Percentiles rank a stretch among this genome's conserved stretches.
These are phyloP conservation scores for Congeria kusceri DNA, from an alignment of 2,888 invertebrate genomes.

Conservation along the genomic window DNA sequence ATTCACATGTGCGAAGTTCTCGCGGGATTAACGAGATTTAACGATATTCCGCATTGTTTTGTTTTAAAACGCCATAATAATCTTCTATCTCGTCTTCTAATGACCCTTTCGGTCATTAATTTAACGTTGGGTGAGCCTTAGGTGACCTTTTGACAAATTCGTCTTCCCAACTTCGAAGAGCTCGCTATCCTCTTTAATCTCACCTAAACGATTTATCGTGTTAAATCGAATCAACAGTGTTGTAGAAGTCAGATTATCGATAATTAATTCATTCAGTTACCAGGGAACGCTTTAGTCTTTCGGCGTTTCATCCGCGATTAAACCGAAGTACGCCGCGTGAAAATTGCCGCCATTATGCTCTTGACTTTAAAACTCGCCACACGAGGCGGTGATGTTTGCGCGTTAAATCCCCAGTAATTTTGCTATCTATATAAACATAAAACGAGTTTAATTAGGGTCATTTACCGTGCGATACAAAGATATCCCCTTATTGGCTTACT, in stretches of 20 bases:
- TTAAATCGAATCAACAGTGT: slow-evolving; percentile 23
- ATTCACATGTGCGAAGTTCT: slow-evolving; percentile 2
- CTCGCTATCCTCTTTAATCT: slow-evolving; percentile 37
- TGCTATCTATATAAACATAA: too few species aligned
- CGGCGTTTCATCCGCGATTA: neutral
- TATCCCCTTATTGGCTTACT: too few species aligned
- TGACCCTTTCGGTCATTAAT: neutral
- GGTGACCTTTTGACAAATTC: neutral
- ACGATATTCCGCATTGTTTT: too few species aligned
- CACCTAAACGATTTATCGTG: slow-evolving; percentile 52
- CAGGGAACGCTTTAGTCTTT: slow-evolving; percentile 22
- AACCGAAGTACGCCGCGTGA: neutral
- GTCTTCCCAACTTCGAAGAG: slow-evolving; percentile 19
- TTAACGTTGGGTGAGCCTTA: neutral
- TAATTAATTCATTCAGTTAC: slow-evolving; percentile 47
- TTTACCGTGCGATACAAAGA: too few species aligned
- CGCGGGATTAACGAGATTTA: neutral
- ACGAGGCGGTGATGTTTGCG: too few species aligned
- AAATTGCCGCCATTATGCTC: too few species aligned
- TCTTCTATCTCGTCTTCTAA: neutral
- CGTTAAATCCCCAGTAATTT: too few species aligned
- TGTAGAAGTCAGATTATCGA: slow-evolving; percentile 47
- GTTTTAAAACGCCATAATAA: too few species aligned
- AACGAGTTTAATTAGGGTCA: too few species aligned
- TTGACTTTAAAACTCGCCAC: too few species aligned